Conservation (phyloP, 2,888 invertebrate genomes). For the Cartodere bifasciata region DNA sequence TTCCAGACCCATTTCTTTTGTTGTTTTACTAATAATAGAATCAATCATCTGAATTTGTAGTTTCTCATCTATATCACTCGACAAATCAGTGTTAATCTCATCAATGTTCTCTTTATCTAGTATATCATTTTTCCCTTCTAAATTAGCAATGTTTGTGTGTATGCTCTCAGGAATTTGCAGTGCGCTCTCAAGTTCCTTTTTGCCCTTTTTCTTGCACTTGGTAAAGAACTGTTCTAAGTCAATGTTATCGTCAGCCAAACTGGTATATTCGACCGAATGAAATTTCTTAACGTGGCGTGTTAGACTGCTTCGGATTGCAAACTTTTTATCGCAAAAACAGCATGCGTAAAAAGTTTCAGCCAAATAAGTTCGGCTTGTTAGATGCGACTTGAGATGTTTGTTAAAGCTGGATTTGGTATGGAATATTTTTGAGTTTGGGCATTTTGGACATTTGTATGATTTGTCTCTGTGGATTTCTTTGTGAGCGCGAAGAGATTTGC, state of each 20-base stretch:
- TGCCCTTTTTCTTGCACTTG: too few species aligned
- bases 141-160: neutral
- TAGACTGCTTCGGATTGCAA: constrained; percentile 30
- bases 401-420: constrained; percentile 16
- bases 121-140: constrained; percentile 4
- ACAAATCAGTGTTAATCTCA: constrained; percentile 5
- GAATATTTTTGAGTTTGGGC: constrained; percentile 17
- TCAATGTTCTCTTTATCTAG: constrained; percentile 9
- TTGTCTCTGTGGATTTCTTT: constrained; percentile 2
- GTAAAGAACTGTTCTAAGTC: constrained; percentile 3
- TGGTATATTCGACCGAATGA: constrained; percentile 24
- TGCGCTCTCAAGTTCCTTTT: too few species aligned
- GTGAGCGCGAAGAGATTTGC: constrained; percentile 10
- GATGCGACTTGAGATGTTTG: constrained; percentile 19
- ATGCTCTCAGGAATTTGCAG: constrained; percentile 1
- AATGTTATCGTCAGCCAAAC: too few species aligned
- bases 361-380: constrained; percentile 7
- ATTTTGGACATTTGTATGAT: constrained; percentile 6
- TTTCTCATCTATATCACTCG: constrained; percentile 7
- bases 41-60: constrained; percentile 12
- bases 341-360: constrained; percentile 17
- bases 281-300: constrained; percentile 26
- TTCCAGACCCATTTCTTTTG: constrained; percentile 10
- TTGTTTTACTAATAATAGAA: constrained; percentile 10
- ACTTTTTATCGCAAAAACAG: constrained; percentile 25